A percentile compares a stretch with the other conserved stretches of the same genome.
Evolutionary conservation across 1,140 invertebrate genomes (phyloP).

Genomic region (Drosophila nigromelanica): DNA sequence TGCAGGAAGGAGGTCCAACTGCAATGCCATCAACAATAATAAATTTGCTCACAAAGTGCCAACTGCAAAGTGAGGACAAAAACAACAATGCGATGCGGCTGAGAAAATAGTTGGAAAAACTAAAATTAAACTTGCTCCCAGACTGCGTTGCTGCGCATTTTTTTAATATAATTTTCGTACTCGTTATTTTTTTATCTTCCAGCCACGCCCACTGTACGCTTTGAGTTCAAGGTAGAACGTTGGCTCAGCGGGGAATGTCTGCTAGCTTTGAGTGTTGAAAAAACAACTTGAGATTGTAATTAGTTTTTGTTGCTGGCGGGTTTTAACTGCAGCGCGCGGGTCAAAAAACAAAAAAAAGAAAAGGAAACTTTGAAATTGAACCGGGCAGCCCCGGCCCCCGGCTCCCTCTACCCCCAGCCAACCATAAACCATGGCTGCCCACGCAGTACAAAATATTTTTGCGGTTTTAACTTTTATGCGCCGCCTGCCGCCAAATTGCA

Average conservation of each 20-base stretch:
- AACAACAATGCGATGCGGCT: slow-evolving; percentile 34
- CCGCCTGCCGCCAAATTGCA: slow-evolving; percentile 64
- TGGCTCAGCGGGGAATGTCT: slow-evolving; percentile 15
- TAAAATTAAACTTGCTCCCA: slow-evolving; percentile 70
- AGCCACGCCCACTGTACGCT: slow-evolving; percentile 30
- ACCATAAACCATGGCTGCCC: background rate
- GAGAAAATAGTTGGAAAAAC: slow-evolving; percentile 72
- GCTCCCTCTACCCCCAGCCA: background rate
- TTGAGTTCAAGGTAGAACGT: slow-evolving; percentile 48
- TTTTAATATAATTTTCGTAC: slow-evolving; percentile 65
- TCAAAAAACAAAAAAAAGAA: slow-evolving; percentile 5
- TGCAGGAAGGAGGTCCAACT: slow-evolving; percentile 2
- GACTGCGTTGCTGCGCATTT: slow-evolving; percentile 34
- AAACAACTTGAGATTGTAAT: slow-evolving; percentile 82
- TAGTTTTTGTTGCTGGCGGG: slow-evolving; percentile 79
- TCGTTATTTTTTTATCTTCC: background rate
- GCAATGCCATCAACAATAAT: slow-evolving; percentile 66
- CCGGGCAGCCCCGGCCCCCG: slow-evolving; percentile 16
- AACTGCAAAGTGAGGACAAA: slow-evolving; percentile 66
- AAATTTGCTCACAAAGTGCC: slow-evolving; percentile 67
- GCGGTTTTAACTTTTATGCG: slow-evolving; percentile 61
- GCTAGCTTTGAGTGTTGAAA: slow-evolving; percentile 70
- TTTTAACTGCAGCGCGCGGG: slow-evolving; percentile 43
- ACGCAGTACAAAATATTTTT: slow-evolving; percentile 61
- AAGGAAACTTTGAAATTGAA: slow-evolving; percentile 77